phyloP scores from a whole-genome alignment of 2,797 vertebrate species.

The Mormyrus proboscirostris region DNA sequence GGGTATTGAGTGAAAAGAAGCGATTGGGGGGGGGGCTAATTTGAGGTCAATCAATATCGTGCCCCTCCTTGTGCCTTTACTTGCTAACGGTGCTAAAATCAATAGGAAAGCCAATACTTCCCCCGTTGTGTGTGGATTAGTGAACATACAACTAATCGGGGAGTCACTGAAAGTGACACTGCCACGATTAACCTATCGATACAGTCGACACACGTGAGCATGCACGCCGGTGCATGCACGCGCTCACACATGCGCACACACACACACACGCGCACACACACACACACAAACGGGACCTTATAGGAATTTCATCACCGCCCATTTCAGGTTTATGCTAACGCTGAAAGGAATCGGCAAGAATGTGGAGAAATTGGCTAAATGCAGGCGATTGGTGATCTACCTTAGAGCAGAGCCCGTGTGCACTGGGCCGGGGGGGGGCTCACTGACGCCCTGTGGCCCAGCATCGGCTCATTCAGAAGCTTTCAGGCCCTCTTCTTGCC shows the following conservation, averaged over 20 bases:
- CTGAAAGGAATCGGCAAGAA: not conserved
- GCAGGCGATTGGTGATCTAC: not conserved
- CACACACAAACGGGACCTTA: constrained; percentile 15
- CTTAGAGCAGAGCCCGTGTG: not conserved
- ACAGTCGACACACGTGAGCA: constrained; percentile 52
- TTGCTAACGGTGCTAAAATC: constrained; percentile 67
- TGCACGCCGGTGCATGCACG: constrained; percentile 43
- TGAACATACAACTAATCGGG: constrained; percentile 90
- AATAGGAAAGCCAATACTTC: constrained; percentile 72
- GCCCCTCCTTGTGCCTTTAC: constrained; percentile 65
- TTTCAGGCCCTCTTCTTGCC: not conserved
- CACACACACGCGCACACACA: constrained; percentile 19
- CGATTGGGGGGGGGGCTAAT: constrained; percentile 54
- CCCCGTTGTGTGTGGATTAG: constrained; percentile 70
- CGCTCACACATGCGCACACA: not conserved
- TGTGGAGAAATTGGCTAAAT: not conserved
- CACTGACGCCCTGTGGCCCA: not conserved
- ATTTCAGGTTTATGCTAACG: constrained; percentile 1
- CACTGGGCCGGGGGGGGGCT: not conserved
- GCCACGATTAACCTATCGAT: constrained; percentile 88
- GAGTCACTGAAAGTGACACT: constrained; percentile 81
- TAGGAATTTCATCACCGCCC: constrained; percentile 4
- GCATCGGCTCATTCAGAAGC: not conserved
- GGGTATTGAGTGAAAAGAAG: constrained; percentile 39
- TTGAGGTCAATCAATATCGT: constrained; percentile 78